Evolutionary conservation across 2,888 invertebrate genomes (phyloP).

Genomic region (Lasius platythorax): DNA sequence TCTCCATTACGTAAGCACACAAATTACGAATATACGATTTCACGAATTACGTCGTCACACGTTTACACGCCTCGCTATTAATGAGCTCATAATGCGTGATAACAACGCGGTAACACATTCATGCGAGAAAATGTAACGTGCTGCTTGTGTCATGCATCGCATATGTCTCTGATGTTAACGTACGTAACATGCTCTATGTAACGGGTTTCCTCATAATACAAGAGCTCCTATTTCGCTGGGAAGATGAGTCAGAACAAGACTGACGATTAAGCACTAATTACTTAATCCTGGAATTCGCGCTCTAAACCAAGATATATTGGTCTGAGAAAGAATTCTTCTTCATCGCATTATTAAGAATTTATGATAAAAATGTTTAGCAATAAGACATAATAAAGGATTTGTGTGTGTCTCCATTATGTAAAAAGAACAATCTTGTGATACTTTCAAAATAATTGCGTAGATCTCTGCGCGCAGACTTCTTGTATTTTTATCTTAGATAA

Average conservation of each 20-base stretch:
- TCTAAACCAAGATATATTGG: not conserved
- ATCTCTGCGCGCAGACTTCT: not conserved
- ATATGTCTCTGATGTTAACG: not conserved
- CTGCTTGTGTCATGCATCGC: conserved; percentile 7
- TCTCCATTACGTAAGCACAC: not conserved
- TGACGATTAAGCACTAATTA: not conserved
- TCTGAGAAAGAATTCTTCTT: not conserved
- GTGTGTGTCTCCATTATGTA: not conserved
- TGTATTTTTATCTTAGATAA: no score
- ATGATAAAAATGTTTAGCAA: not conserved
- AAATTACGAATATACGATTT: conserved; percentile 25
- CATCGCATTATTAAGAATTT: not conserved
- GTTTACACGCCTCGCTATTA: conserved; percentile 41
- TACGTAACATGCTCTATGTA: conserved; percentile 2
- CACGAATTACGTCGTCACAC: not conserved
- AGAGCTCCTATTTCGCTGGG: not conserved
- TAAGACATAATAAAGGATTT: not conserved
- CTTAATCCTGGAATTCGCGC: conserved; percentile 4
- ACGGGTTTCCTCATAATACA: not conserved
- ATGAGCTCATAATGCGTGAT: conserved; percentile 41
- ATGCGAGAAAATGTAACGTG: conserved; percentile 27
- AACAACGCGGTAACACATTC: conserved; percentile 6
- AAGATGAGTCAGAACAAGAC: conserved; percentile 21
- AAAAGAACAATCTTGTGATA: not conserved
- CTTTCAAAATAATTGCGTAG: not conserved